Evolutionary conservation across 2,113 vertebrate genomes (phyloP).

Genomic region (Atrichornis clamosus): DNA sequence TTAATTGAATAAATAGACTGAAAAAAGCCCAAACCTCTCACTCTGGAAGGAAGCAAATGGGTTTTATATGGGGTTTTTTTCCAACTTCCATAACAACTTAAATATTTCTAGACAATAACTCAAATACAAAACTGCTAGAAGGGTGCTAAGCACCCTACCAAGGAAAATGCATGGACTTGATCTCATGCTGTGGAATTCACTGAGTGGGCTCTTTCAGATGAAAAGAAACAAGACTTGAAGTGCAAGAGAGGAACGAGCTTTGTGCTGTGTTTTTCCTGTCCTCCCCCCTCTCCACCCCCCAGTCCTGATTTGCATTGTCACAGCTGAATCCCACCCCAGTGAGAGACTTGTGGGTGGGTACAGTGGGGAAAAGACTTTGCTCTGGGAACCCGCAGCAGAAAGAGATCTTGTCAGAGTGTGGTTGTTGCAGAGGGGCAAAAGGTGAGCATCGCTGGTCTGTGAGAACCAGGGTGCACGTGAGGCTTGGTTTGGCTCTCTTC

Average conservation of each 20-base stretch:
- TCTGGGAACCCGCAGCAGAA: background rate
- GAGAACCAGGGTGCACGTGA: fast-evolving
- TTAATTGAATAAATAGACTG: background rate
- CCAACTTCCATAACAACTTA: background rate
- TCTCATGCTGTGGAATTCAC: background rate
- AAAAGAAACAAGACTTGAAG: background rate
- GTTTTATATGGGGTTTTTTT: background rate
- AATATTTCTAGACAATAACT: background rate
- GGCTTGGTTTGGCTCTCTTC: background rate
- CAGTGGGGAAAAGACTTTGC: background rate
- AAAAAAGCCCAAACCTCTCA: background rate
- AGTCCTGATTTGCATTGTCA: background rate
- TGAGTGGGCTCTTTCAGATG: background rate
- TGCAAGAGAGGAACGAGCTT: background rate
- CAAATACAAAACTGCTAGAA: background rate
- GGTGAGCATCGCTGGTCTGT: background rate
- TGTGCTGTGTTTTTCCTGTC: background rate
- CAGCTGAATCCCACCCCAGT: background rate
- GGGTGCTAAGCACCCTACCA: background rate
- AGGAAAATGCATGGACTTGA: background rate
- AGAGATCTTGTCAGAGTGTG: background rate
- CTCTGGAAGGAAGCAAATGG: background rate
- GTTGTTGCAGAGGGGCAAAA: background rate
- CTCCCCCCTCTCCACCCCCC: background rate
- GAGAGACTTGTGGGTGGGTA: background rate